Conservation (phyloP, 2,797 vertebrate genomes). For the Sardinella longiceps region DNA sequence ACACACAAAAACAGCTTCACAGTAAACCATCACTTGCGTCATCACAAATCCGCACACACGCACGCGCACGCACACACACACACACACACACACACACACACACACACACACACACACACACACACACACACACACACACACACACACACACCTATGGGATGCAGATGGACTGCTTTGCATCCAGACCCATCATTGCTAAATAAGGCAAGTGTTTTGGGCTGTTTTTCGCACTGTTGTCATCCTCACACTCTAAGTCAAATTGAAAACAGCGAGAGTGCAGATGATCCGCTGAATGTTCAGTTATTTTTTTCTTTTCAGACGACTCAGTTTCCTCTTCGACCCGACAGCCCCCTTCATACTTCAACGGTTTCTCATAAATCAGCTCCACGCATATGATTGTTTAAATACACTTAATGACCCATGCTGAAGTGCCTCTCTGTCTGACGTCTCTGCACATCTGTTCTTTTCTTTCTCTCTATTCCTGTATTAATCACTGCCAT, state of each 20-base stretch:
- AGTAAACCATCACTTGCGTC: constrained; percentile 34
- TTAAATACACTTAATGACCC: constrained; percentile 37
- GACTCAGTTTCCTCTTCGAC: neutral
- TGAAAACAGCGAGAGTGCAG: neutral
- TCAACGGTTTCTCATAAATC: neutral
- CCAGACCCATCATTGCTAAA: neutral
- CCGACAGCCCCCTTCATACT: neutral
- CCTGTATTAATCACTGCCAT: constrained; percentile 29
- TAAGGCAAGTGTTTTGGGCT: neutral
- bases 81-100: no score
- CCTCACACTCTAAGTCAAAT: neutral
- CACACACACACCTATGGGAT: constrained; percentile 7
- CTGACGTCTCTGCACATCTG: constrained; percentile 31
- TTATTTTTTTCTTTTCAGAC: neutral
- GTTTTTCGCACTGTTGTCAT: neutral
- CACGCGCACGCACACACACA: neutral
- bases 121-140: constrained; percentile 11
- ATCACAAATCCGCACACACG: neutral
- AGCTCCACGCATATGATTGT: constrained; percentile 4
- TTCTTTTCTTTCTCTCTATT: neutral
- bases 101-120: neutral
- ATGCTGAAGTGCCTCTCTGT: constrained; percentile 13
- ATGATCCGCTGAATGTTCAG: constrained; percentile 14
- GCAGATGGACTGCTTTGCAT: constrained; percentile 34
- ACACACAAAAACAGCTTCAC: constrained; percentile 14